Base-by-base conservation (phyloP, 1,140 invertebrate species). In the Tribolium castaneum region DNA sequence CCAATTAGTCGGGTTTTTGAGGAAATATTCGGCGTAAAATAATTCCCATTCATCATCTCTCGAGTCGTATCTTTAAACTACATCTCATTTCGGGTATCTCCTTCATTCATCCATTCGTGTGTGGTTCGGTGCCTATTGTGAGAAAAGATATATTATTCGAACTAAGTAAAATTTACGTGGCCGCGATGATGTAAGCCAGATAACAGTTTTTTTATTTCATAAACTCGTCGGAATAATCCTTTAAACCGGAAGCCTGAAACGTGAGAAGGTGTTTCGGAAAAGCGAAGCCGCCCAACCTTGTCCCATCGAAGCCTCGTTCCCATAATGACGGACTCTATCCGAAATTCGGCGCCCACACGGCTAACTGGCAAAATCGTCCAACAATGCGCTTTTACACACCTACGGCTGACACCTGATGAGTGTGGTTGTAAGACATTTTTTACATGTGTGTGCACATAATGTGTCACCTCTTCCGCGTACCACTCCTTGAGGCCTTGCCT, bases 191-290 rank as follows among this genome's bases (percentile, higher is more conserved):
- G 80, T 83, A 78, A 78, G 51, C 51, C 76, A 83, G 82, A 83
- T 83, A 83, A 83, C 39, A 79, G 34, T n/a, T 25, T 52, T 54
- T 73, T 54, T 77, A 66, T 80, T 82, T 80, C 54, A 50, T 82
- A 82, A 83, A 80, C 75, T 75, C 59, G 77, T 62, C 70, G 76
- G 77, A 83, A 79, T 83, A 82, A 80, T 78, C 79, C 72, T 82
- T 80, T 80, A 79, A 80, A 83, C 82, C 82, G 82, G 82, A 82
- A 83, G 81, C 78, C 74, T 66, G 70, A 62, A 78, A 82, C 81
- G 81, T 82, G 81, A 82, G 81, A 82, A 81, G 74, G 73, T 56
- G 34, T 54, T 70, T 76, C 25, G 25, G 59, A 35, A 62, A 62
- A 62, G 2, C 10, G 10, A 62, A 66, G 19, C 14, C 59, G 59